Evolutionary conservation across 2,797 vertebrate genomes (phyloP), one percentile per base, ranked within the genome.

Genomic region (Hemibagrus guttatus): DNA sequence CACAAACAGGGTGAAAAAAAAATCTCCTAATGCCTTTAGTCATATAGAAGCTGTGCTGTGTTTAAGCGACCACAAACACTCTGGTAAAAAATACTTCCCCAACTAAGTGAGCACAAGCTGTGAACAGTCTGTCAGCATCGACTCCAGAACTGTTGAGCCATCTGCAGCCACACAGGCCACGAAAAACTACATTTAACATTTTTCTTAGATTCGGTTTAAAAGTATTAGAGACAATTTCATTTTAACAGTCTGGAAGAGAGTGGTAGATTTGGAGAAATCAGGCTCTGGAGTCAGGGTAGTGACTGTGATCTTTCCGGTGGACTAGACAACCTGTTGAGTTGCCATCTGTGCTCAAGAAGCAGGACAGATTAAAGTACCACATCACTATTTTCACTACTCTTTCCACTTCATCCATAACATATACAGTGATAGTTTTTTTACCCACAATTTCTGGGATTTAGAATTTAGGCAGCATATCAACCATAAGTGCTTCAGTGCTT

Each of bases 331-430:
- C 76, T 46, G 71, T 69, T 83, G 86, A 83, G 81, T 78, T 89
- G 75, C 76, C 84, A 86, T 87, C 85, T 86, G 81, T 87, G 82
- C 26, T 74, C 28, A 86, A 66, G 31, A 54, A 86, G 81, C 81
- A 76, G 23, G 28, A 80, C 26, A 63, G 78, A 80, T 26, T 13
- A 61, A 63, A 81, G 35, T 81, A 14, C 35, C 58, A 42, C 78
- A 26, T 61, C 21, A 17, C 35, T 80, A 19, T 46, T 80, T 56
- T 35, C 35, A 63, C 78, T 81, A 21, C 49, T 64, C 4, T 31
- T 66, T 28, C n/a, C n/a, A 66, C 80, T 52, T 82, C 46, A 28
- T 66, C n/a, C 80, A 82, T 31, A 81, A 49, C 14, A 13, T 2
- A 78, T n/a, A n/a, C 7, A 23, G 7, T 21, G 21, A 59, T 35